A percentile compares a stretch with the other conserved stretches of the same genome.
These are phyloP conservation scores for Labeo rohita DNA, from an alignment of 2,113 vertebrate genomes.

Conservation along the genomic window DNA sequence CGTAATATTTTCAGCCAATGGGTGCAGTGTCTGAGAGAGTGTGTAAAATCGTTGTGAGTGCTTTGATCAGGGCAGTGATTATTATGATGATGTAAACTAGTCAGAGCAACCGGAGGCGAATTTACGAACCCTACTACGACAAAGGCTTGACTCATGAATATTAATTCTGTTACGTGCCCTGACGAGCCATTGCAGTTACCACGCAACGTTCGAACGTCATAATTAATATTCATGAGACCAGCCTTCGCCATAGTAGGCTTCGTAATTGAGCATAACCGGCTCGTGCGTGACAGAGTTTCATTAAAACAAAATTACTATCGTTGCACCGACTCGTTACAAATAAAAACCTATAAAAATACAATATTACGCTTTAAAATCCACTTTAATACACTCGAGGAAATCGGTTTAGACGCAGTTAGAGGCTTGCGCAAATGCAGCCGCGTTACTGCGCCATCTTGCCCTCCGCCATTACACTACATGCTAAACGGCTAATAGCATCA, in stretches of 20 bases:
- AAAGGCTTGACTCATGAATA: not conserved
- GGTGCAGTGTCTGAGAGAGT: no score
- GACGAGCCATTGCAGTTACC: no score
- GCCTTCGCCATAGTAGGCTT: not conserved
- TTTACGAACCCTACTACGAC: not conserved
- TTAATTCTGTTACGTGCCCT: not conserved
- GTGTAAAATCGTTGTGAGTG: not conserved
- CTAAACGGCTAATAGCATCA: conserved; percentile 43
- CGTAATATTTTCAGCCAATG: not conserved
- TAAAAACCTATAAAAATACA: not conserved
- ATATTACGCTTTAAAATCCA: not conserved
- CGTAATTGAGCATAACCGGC: not conserved
- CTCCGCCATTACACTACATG: conserved; percentile 69
- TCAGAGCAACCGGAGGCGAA: not conserved
- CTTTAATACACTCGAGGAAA: not conserved
- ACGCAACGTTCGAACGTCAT: not conserved
- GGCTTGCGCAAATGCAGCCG: conserved; percentile 20
- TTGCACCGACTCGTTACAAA: no score
- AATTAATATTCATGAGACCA: not conserved
- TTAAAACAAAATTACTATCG: not conserved
- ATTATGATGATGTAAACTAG: not conserved
- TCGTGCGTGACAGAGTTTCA: not conserved
- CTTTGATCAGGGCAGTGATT: not conserved
- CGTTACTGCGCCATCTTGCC: conserved; percentile 67
- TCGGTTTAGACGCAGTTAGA: not conserved